Evolutionary conservation across 2,113 vertebrate species (phyloP), one percentile per base, ranked within the genome.

Genomic region (Mandrillus leucophaeus): DNA sequence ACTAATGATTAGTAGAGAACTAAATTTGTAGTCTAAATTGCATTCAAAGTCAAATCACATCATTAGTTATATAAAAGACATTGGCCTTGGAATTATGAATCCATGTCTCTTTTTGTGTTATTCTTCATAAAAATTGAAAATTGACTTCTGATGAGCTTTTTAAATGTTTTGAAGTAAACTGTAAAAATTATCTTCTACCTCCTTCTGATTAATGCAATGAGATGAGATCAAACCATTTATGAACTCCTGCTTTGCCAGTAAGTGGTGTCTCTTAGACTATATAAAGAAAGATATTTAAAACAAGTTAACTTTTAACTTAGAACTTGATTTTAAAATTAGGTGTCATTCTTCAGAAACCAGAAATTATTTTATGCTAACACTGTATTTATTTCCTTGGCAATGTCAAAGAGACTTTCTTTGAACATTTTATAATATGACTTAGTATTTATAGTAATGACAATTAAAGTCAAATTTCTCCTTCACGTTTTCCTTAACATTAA

Each of bases 311-410:
- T 95, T 48, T 96, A 72, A 59, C 13, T 81, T 94, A 94, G 93
- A 93, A 85, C 25, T 93, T 61, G n/a, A 85, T 78, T 95, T 59
- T 88, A 96, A 80, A 93, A 93, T 70, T 43, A 95, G 13, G 11
- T 61, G n/a, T 88, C 70, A 85, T 70, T 90, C 64, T 94, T 92
- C n/a, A 82, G 45, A 96, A 84, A 84, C 22, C 22, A 96, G 48
- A 72, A 92, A 86, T 83, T 43, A 90, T 90, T 96, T 81, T 66
- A 80, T 96, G 79, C 30, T 92, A 73, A 90, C 30, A 66, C 35
- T 64, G 4, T 93, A 27, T 72, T 96, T 93, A 90, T 92, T 95
- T 97, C 68, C 61, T 97, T 93, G 93, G 88, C 90, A 96, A 43
- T 82, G 66, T 73, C 93, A 91, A 84, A 96, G 59, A 83, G 8